Base-by-base conservation (phyloP, 37 sponge, comb jelly and placozoan species). In the Agelas oroides region DNA sequence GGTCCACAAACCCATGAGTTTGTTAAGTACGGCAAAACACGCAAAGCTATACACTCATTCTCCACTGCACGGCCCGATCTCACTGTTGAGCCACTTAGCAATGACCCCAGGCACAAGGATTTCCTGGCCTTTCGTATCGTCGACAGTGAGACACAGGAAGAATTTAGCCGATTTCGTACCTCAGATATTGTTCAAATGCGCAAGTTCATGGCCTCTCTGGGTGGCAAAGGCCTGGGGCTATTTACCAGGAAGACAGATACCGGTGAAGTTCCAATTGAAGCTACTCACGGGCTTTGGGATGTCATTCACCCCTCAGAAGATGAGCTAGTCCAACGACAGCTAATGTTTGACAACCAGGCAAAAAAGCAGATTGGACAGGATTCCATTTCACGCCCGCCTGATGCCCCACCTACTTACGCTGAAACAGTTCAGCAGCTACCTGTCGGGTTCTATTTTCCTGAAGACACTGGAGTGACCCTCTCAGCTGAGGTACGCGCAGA, bases 241-340 rank as follows among this genome's bases (percentile, higher is more conserved):
- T 91, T 92, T 63, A 74, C 89, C 1, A 68, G 73, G 77, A 65
- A 61, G 33, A 46, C 41, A 0, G 92, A 82, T 20, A 60, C 41
- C 2, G 65, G 78, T 71, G 84, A 39, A 14, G 68, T 75, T 18
- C 76, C 80, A 25, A 75, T 87, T 36, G 92, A 92, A 65, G 89
- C 92, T 12, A 88, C 85, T 11, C 89, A 85, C 65, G 92, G 92
- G 17, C 59, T 78, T 20, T 88, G 85, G 85, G 88, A 92, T 75
- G 85, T 88, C 31, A 59, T 80, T 17, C 92, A 92, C 73, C 89
- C 89, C 11, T 87, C 89, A 2, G 85, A 88, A 60, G 89, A 92
- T 34, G 92, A 88, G 70, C 75, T 84, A 20, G 61, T 41, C 18
- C 89, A 92, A 53, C 73, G 76, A 25, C 75, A 88, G 41, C 55